Base-by-base conservation (phyloP, 2,797 vertebrate genomes). In the Percopsis omiscomaycus region DNA sequence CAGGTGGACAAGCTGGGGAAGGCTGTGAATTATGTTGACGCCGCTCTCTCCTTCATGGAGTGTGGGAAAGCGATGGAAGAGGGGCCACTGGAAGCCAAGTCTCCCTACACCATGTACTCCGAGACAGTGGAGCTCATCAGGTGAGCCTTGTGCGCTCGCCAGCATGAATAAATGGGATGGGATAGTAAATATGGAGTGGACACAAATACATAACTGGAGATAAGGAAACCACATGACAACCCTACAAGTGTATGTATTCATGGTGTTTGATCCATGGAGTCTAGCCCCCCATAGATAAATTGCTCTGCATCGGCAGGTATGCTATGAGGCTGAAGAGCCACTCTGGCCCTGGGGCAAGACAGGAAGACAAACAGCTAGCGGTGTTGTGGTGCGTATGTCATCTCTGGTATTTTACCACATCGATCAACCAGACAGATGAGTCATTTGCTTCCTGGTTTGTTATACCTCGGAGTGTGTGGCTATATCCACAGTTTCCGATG, bases 41-140 rank as follows among this genome's bases (percentile, higher is more conserved):
- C 98, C 52, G 98, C 96, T 68, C 89, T 99, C 52, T 98, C 96
- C 0, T 99, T 99, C 77, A 99, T 99, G 89, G 97, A 99, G 86
- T 99, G 97, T 84, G 97, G 98, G 69, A 99, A 98, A 81, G 97
- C 96, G 2, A 98, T 99, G 97, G 98, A 99, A 67, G 94, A 96
- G 84, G 96, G 97, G 3, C 97, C 98, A 0, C 93, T 98, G 45
- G 97, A 98, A 81, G 95, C 96, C 27, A 99, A 99, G 78, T 99
- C 98, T 71, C 97, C 98, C 3, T 97, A 96, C 6, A 94, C 95
- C 22, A 99, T 99, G 98, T 99, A 99, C 80, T 94, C 97, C 0
- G 98, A 99, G 92, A 99, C 97, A 0, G 95, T 98, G 80, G 97
- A 99, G 86, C 95, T 99, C 16, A 98, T 99, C 86, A 95, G 96